phyloP scores from a whole-genome alignment of 2,113 vertebrate genomes.

The Micronycteris hirsuta region DNA sequence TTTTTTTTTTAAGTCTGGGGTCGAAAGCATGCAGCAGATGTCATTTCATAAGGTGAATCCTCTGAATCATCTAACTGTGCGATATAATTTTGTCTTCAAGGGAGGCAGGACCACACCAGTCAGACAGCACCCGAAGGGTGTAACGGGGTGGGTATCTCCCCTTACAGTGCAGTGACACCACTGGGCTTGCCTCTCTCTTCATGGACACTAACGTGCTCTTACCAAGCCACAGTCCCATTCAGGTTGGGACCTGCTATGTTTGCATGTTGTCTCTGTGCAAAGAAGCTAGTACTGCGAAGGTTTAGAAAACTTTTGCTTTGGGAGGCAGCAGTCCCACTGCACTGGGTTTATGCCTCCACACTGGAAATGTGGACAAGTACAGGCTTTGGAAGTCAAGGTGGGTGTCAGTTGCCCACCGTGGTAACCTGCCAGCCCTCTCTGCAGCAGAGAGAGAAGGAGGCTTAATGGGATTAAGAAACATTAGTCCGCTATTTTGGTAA shows the following conservation, averaged over 20 bases:
- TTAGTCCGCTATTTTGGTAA: neutral
- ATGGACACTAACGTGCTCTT: neutral
- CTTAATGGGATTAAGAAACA: neutral
- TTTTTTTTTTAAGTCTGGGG: neutral
- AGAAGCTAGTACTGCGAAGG: neutral
- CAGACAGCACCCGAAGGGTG: neutral
- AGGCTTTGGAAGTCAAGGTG: neutral
- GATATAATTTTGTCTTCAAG: neutral
- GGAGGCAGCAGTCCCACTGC: neutral
- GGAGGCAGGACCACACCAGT: neutral
- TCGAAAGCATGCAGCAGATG: neutral
- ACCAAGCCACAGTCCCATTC: neutral
- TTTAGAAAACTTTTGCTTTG: neutral
- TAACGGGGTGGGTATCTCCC: neutral
- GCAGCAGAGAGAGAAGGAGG: neutral
- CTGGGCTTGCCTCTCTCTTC: neutral
- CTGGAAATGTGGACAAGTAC: neutral
- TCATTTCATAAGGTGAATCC: neutral
- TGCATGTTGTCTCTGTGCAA: neutral
- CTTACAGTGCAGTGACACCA: neutral
- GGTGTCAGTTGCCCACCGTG: no score
- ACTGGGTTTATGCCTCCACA: neutral
- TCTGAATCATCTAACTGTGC: neutral
- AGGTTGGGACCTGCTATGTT: no score
- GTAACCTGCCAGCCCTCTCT: neutral